Base-by-base conservation (phyloP, 2,797 vertebrate genomes). In the Jordanella pulchra region DNA sequence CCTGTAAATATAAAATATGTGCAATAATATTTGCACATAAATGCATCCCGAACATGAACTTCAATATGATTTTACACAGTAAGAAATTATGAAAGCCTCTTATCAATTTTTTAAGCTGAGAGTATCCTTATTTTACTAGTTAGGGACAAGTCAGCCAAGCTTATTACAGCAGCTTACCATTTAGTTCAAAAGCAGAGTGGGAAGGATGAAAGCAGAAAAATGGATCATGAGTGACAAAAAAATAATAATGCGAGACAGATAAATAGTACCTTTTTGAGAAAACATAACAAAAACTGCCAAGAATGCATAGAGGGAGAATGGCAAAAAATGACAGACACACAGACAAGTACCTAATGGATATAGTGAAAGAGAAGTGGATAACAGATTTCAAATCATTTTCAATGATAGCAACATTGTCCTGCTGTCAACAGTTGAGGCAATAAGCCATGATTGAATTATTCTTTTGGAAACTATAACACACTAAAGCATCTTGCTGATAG, bases 361-460 rank as follows among this genome's bases (percentile, higher is more conserved):
- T 51, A 79, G 67, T 78, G 72, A 78, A 81, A 80, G 73, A 83
- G 73, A 79, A 82, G 84, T 50, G 86, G 82, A 87, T 85, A 84
- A 86, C 78, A 87, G 83, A 87, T 89, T 89, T 76, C 67, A 79
- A 82, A 75, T 88, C 77, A 84, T 83, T 64, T 75, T 68, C 79
- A 69, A 71, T 73, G 67, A 76, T 82, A 79, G 80, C 85, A 85
- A 75, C 77, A 89, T 87, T 90, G 87, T 91, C 87, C 76, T 76
- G 83, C 89, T 90, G 88, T 90, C 86, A 86, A 83, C 87, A 88
- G 80, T 76, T 81, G 79, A 81, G 87, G 85, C 90, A 93, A 89
- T 84, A 86, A 90, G 86, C 80, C 71, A 84, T 89, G 89, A 92
- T 84, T 90, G 84, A 91, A 89, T 92, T 89, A 88, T 85, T 79